Percentiles rank a stretch among this genome's conserved stretches.
These are phyloP conservation scores for Engystomops pustulosus DNA, from an alignment of 2,113 vertebrate species.

Conservation along the genomic window DNA sequence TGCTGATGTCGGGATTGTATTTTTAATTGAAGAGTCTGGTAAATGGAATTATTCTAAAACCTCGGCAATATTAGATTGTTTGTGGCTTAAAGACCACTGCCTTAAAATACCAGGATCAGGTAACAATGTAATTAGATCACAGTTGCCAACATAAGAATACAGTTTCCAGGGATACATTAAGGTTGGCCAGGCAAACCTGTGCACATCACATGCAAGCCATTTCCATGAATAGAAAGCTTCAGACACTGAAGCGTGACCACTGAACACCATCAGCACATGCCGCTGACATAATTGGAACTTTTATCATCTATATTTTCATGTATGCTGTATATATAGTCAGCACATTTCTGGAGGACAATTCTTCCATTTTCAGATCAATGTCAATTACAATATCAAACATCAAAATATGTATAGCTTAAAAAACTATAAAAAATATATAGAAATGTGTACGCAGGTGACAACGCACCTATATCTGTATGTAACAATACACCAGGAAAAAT, in stretches of 20 bases:
- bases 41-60: conserved; percentile 22
- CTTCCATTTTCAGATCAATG: no score
- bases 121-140: conserved; percentile 19
- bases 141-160: conserved; percentile 23
- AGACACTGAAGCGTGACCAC: background rate
- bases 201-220: background rate
- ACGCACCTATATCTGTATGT: no score
- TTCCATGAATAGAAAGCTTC: background rate
- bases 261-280: background rate
- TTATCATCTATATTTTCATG: background rate
- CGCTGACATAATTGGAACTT: background rate
- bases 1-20: conserved; percentile 43
- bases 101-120: conserved; percentile 27
- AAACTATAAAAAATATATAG: no score
- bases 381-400: no score
- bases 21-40: conserved; percentile 30
- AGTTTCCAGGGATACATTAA: conserved; percentile 42
- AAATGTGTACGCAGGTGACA: no score
- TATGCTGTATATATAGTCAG: no score
- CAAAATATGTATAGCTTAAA: no score
- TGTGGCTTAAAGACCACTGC: background rate
- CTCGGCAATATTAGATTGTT: background rate
- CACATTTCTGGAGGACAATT: no score
- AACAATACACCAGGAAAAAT: no score
- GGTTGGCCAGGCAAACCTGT: conserved; percentile 3